Evolutionary conservation across 2,888 invertebrate genomes (phyloP), one percentile per base, ranked within the genome.

Genomic region (Trachelus iudaicus): DNA sequence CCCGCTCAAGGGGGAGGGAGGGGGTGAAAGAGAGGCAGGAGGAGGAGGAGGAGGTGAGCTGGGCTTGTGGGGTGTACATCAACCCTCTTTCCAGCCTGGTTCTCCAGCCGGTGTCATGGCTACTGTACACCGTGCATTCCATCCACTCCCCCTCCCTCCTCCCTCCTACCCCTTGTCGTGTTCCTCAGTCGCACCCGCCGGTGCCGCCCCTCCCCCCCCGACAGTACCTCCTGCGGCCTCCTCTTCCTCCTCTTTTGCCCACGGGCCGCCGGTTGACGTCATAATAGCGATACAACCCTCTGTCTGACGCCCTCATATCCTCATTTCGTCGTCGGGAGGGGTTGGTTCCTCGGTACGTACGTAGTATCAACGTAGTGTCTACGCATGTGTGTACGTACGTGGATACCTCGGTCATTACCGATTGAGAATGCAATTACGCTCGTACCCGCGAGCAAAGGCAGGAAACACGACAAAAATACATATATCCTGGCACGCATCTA

Each of bases 101-200:
- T 85, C 85, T 85, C 71, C 80, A 88, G 84, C 85, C 83, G 86
- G 85, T 89, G 88, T 87, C 87, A 87, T 88, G 88, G 87, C 88
- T 89, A 85, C 83, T 82, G 80, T 83, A 81, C 81, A 80, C 79
- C 78, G 81, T 82, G 82, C 82, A 82, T 82, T 81, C 82, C 77
- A 75, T 84, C 82, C 83, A 76, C 84, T 56, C 35, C 69, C 75
- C 75, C 69, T 3, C 3, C 35, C 35, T 11, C 35, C 83, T 80
- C 76, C 81, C n/a, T n/a, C 79, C 79, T 76, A 75, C 77, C 81
- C 80, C 82, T 77, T 82, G 77, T 83, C 81, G 78, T 81, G 81
- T 81, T 81, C 76, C 79, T 77, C 77, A 33, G 73, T 78, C 69
- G 34, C 76, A 34, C 56, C 35, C 76, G 71, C 69, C 73, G 68